Base-by-base conservation (phyloP, 2,797 vertebrate species). In the Tolypeutes matacus region DNA sequence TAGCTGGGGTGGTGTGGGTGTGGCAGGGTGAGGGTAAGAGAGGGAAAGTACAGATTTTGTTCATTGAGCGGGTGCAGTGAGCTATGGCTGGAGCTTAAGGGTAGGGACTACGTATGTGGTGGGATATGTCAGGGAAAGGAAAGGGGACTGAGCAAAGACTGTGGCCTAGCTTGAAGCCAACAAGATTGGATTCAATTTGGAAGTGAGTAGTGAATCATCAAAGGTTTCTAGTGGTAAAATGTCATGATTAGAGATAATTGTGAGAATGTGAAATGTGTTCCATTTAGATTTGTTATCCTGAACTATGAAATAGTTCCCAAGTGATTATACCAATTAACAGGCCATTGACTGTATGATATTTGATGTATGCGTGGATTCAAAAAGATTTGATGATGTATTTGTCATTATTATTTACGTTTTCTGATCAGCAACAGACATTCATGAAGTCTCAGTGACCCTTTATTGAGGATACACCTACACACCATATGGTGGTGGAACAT, bases 1-100 rank as follows among this genome's bases (percentile, higher is more conserved):
- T 2, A 21, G 21, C 39, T 46, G 34, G 34, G 39, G 8, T 18
- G 39, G 60, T 25, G 3, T 8, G 39, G 31, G 31, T 31, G 46
- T 46, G 46, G 46, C 46, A 46, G 34, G 67, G 60, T 29, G 15
- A 65, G 31, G 64, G 31, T 7, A 42, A 53, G 36, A 49, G 62
- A 25, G 23, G 29, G 12, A 29, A 25, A 2, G 6, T 67, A 3
- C 29, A 23, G 84, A 42, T 8, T 2, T 36, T 46, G 5, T 20
- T 5, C 5, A 25, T 25, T 82, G 17, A 1, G 1, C 9, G 3
- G 0, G 51, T 2, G 29, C 42, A 1, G 17, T 5, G 42, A 49
- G 18, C 39, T 20, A 1, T 18, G 58, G 46, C 0, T 25, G 29
- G 51, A 3, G 13, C 31, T 58, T 10, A 31, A 31, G 56, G 36